phyloP scores from a whole-genome alignment of 2,113 vertebrate genomes.

The Chinchilla lanigera region DNA sequence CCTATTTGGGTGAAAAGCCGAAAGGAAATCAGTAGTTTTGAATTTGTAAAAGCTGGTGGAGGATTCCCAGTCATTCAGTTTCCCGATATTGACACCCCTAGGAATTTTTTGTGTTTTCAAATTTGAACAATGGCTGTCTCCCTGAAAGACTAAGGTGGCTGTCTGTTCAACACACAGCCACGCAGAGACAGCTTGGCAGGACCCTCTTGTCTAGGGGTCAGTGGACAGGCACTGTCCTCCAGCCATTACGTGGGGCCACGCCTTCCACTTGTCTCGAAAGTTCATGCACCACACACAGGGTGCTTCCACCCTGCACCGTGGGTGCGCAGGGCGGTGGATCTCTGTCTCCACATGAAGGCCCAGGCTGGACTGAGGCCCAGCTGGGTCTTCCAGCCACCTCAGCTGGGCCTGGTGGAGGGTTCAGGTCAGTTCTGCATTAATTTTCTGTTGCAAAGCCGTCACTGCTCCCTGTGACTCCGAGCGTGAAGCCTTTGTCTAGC shows the following conservation, averaged over 20 bases:
- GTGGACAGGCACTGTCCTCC: neutral
- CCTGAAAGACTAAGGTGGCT: neutral
- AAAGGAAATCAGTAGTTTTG: neutral
- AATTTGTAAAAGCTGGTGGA: neutral
- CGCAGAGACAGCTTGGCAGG: conserved; percentile 18
- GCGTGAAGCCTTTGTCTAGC: neutral
- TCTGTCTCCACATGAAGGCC: neutral
- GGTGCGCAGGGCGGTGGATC: neutral
- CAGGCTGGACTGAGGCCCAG: neutral
- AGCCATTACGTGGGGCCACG: neutral
- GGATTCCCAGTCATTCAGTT: conserved; percentile 4
- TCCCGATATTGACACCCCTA: conserved; percentile 16
- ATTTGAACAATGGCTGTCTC: neutral
- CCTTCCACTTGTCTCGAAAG: neutral
- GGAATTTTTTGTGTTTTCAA: neutral
- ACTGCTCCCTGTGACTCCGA: rapidly evolving
- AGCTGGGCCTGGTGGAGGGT: neutral
- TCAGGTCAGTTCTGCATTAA: neutral
- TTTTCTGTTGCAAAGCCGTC: neutral
- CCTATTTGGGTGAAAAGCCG: neutral
- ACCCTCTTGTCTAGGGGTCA: neutral
- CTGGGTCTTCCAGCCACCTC: neutral
- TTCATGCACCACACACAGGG: neutral
- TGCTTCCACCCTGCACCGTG: neutral
- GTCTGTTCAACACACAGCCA: conserved; percentile 42